These are phyloP conservation scores for Chloroceryle inda DNA, from an alignment of 2,797 vertebrate species.

Conservation along the genomic window DNA sequence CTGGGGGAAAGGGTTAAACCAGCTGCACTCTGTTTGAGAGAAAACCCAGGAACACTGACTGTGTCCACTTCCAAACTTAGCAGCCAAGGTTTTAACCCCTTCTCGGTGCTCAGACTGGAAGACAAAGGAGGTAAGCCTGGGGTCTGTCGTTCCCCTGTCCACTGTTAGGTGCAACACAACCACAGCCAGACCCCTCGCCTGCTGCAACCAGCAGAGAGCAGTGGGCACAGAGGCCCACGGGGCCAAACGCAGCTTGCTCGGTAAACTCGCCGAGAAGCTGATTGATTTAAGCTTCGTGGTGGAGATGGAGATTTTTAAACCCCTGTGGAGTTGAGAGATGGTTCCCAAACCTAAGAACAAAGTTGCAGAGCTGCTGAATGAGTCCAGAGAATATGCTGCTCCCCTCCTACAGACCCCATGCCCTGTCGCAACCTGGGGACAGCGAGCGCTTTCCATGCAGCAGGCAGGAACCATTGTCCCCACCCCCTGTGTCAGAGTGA, in stretches of 20 bases:
- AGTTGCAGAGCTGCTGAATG: neutral
- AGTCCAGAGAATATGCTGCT: neutral
- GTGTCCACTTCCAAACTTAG: neutral
- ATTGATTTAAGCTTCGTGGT: neutral
- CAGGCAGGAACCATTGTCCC: constrained; percentile 42
- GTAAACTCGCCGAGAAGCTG: neutral
- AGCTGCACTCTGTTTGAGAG: neutral
- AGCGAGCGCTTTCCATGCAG: neutral
- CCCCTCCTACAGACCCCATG: neutral
- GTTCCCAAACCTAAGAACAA: neutral
- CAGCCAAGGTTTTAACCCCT: neutral
- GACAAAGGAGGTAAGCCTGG: neutral
- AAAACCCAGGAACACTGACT: neutral
- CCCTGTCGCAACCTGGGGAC: neutral
- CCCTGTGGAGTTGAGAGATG: neutral
- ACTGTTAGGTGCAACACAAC: neutral
- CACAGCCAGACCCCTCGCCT: rapidly evolving
- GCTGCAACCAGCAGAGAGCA: neutral
- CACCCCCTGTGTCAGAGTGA: neutral
- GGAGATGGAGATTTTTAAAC: neutral
- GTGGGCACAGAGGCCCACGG: rapidly evolving
- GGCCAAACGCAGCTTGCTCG: neutral
- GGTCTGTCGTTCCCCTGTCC: neutral
- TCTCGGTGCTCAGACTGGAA: neutral
- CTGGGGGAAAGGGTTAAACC: neutral